Conservation (phyloP, 1,140 invertebrate species). For the Zaprionus davidi region DNA sequence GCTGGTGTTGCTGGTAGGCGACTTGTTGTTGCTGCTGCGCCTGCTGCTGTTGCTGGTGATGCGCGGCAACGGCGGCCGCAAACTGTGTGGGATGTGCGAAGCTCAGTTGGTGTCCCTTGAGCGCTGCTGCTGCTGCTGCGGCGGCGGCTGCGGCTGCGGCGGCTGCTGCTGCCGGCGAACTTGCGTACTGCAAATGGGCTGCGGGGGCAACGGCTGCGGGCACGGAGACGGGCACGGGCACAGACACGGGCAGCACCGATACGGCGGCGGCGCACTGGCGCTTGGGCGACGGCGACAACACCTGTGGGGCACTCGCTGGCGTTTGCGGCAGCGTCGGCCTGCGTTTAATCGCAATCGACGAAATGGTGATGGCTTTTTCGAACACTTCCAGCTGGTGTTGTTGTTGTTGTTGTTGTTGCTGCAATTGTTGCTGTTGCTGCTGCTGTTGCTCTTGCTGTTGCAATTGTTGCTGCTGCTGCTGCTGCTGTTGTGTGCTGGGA, state of each 20-base stretch:
- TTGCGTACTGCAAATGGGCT: constrained; percentile 52
- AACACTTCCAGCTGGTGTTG: constrained; percentile 76
- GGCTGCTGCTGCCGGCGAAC: constrained; percentile 52
- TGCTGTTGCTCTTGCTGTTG: constrained; percentile 23
- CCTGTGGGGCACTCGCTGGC: constrained; percentile 85
- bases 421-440: background rate
- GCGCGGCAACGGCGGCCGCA: constrained; percentile 78
- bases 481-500: constrained; percentile 31
- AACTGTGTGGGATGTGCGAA: constrained; percentile 78
- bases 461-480: constrained; percentile 5
- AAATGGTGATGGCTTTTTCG: constrained; percentile 85
- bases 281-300: constrained; percentile 84
- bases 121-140: constrained; percentile 52
- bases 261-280: constrained; percentile 84
- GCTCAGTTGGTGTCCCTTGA: constrained; percentile 72
- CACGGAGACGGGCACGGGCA: constrained; percentile 81
- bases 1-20: constrained; percentile 50
- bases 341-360: constrained; percentile 85
- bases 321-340: constrained; percentile 85
- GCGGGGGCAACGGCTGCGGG: constrained; percentile 55
- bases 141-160: constrained; percentile 66
- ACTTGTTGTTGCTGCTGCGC: constrained; percentile 44
- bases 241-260: constrained; percentile 70
- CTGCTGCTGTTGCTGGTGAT: constrained; percentile 63
- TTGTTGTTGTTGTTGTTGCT: constrained; percentile 37